phyloP scores from a whole-genome alignment of 2,113 vertebrate species.

The Syngnathoides biaculeatus region DNA sequence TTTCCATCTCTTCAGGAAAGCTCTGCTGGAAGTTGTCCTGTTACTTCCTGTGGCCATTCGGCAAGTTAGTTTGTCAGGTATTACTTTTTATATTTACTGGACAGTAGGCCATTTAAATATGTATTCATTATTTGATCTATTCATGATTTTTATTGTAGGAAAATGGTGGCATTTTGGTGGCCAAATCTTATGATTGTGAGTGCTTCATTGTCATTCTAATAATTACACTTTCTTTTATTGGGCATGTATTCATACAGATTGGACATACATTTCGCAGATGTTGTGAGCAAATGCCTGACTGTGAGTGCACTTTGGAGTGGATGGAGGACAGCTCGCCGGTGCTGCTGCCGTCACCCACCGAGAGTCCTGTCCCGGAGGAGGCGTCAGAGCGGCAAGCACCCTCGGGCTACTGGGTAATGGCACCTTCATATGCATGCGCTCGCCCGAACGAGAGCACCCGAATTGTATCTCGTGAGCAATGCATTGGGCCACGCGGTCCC shows the following conservation, averaged over 20 bases:
- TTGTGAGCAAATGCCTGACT: conserved; percentile 39
- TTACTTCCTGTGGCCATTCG: conserved; percentile 84
- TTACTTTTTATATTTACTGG: neutral
- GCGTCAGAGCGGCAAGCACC: conserved; percentile 9
- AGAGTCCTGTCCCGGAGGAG: conserved; percentile 3
- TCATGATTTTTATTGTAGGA: no score
- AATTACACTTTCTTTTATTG: neutral
- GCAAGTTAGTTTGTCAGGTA: conserved; percentile 76
- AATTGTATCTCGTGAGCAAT: no score
- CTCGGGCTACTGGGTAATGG: conserved; percentile 76
- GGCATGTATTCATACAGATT: conserved; percentile 42
- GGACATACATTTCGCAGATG: conserved; percentile 41
- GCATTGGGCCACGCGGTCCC: no score
- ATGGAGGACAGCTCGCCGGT: conserved; percentile 54
- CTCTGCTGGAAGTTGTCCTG: conserved; percentile 75
- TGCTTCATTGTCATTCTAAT: neutral
- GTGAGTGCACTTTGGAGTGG: conserved; percentile 35
- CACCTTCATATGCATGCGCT: no score
- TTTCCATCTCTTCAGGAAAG: conserved; percentile 53
- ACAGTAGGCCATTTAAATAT: no score
- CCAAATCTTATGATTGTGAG: neutral
- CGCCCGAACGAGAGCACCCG: no score
- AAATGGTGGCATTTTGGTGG: no score
- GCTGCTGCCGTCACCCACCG: conserved; percentile 59
- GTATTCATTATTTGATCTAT: no score